Percentiles rank a stretch among this genome's conserved stretches.
These are phyloP conservation scores for Odontomachus brunneus DNA, from an alignment of 1,140 invertebrate genomes.

Conservation along the genomic window DNA sequence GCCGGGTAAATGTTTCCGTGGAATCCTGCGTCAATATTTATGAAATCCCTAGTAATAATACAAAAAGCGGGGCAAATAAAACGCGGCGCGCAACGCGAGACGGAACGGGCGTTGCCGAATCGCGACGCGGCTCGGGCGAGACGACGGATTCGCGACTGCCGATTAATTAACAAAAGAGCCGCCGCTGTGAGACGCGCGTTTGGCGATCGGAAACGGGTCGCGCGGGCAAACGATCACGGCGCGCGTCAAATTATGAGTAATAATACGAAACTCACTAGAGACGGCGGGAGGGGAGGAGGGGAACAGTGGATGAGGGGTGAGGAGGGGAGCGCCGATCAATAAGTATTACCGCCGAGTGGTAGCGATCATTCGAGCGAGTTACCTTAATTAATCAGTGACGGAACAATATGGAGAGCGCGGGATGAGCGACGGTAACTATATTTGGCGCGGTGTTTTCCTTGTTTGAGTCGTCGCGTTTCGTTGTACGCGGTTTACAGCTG, in stretches of 20 bases:
- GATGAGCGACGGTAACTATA: slow-evolving; percentile 26
- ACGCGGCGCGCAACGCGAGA: slow-evolving; percentile 14
- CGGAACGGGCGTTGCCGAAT: slow-evolving; percentile 33
- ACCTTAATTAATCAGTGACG: slow-evolving; percentile 55
- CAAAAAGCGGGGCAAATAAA: slow-evolving; percentile 59
- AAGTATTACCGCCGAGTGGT: slow-evolving; percentile 35
- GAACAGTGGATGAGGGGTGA: too few species aligned
- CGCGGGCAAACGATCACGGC: background rate
- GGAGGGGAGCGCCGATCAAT: slow-evolving; percentile 32
- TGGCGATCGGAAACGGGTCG: slow-evolving; percentile 1
- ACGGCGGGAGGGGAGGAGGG: too few species aligned
- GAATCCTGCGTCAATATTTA: slow-evolving; percentile 56
- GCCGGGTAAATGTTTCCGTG: slow-evolving; percentile 22
- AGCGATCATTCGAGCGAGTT: slow-evolving; percentile 46
- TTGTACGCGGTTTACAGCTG: slow-evolving; percentile 15
- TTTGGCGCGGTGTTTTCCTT: slow-evolving; percentile 44
- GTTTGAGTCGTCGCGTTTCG: slow-evolving; percentile 25
- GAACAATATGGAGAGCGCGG: slow-evolving; percentile 42
- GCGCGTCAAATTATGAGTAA: slow-evolving; percentile 52
- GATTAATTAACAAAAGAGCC: slow-evolving; percentile 60
- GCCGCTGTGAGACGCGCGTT: background rate
- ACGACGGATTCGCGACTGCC: background rate
- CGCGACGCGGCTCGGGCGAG: slow-evolving; percentile 22
- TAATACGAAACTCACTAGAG: slow-evolving; percentile 30
- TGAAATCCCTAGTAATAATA: slow-evolving; percentile 51